Conservation (phyloP, 2,797 vertebrate species). For the Clamator glandarius region DNA sequence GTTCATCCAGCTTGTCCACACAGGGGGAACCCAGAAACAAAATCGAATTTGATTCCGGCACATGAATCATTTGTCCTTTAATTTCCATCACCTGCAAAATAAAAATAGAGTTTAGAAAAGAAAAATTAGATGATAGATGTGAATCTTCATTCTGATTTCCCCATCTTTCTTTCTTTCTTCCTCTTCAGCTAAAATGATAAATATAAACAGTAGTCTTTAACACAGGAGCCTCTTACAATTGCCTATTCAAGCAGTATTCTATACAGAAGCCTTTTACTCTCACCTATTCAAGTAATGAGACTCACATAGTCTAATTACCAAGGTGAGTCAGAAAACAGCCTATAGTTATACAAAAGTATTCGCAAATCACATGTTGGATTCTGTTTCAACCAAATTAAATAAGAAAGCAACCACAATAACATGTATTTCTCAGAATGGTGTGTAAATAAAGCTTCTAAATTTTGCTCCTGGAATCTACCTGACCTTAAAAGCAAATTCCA, state of each 20-base stretch:
- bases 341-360: background rate
- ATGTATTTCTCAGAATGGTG: background rate
- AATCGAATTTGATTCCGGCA: constrained; percentile 92
- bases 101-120: constrained; percentile 1
- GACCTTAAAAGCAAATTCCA: background rate
- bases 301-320: background rate
- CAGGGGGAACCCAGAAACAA: constrained; percentile 97
- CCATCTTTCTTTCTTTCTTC: background rate
- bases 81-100: constrained; percentile 94
- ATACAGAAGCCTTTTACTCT: background rate
- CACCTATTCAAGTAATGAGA: background rate
- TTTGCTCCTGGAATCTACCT: background rate
- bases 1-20: constrained; percentile 96
- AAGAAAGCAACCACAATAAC: background rate
- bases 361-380: background rate
- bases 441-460: background rate
- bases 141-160: background rate
- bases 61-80: constrained; percentile 98
- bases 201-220: background rate
- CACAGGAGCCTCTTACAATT: background rate
- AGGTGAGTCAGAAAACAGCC: background rate
- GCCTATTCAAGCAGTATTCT: background rate
- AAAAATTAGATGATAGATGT: background rate
- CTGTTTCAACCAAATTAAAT: background rate
- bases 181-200: background rate